Evolutionary conservation across 37 sponge, comb jelly and placozoan genomes (phyloP), one percentile per base, ranked within the genome.

Genomic region (Theonella swinhoei): DNA sequence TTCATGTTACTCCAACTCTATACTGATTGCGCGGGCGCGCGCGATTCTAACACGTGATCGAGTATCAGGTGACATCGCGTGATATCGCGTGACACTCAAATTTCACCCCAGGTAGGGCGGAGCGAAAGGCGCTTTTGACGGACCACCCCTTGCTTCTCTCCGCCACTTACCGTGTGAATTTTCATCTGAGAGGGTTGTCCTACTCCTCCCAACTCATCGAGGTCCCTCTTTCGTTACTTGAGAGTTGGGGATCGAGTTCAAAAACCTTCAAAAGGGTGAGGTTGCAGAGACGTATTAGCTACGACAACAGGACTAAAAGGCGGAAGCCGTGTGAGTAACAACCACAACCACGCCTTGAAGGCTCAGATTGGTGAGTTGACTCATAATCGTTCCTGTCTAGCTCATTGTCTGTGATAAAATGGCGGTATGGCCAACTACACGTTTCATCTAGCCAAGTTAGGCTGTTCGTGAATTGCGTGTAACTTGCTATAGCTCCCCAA

Each of bases 271-370:
- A 19, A 39, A 31, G 72, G 39, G 35, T 23, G 42, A 25, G 3
- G 76, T 1, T n/a, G 60, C 19, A 3, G 64, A 28, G 3, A n/a
- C 7, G 4, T 63, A n/a, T 9, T 28, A 5, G 64, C 24, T 28
- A 63, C 64, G 31, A 29, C 69, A 4, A 68, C 1, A 32, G 19
- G 69, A 28, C 34, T 7, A 33, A 4, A 33, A 68, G 54, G 54
- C 69, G 74, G 74, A 73, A 73, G 74, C 74, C 74, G 40, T 26
- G 47, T 3, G 74, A 43, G 40, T 38, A 20, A 38, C 8, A 61
- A 77, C 68, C 80, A 65, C 80, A 79, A 79, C 80, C 64, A 63
- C 80, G 66, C 80, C 80, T 79, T 34, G 22, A 39, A 3, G 62
- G 59, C 54, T 14, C 14, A 47, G 7, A 14, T 47, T 14, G 54